These are phyloP conservation scores for Formica selysi DNA, from an alignment of 1,140 invertebrate species.

Conservation along the genomic window DNA sequence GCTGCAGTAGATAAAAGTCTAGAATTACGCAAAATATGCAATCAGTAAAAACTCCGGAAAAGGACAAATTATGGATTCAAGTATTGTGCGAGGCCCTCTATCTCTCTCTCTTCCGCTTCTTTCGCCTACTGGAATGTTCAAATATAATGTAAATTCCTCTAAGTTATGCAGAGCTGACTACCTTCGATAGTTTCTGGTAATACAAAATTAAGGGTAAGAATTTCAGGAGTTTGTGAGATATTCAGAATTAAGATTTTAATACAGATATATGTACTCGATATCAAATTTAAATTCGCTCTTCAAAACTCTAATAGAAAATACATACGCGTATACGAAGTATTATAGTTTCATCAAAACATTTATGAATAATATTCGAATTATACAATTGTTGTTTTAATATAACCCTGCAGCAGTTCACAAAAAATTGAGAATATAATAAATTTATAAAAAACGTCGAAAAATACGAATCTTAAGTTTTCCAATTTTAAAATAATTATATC, in stretches of 20 bases:
- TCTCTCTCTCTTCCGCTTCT: background rate
- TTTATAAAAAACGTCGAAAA: background rate
- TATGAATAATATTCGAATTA: constrained; percentile 8
- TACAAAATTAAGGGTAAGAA: constrained; percentile 44
- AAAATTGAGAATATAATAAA: background rate
- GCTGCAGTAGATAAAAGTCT: background rate
- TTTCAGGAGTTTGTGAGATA: constrained; percentile 23
- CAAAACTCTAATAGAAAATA: background rate
- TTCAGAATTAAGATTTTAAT: constrained; percentile 46
- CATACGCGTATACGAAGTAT: background rate
- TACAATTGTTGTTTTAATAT: background rate
- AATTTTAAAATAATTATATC: background rate
- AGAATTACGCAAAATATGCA: background rate
- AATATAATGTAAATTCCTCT: constrained; percentile 55
- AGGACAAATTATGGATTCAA: constrained; percentile 50
- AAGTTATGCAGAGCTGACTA: constrained; percentile 38
- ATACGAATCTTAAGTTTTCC: background rate
- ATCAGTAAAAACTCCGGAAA: background rate
- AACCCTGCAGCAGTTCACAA: background rate
- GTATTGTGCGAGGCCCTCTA: constrained; percentile 1
- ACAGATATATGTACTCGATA: background rate
- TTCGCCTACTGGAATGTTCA: constrained; percentile 9
- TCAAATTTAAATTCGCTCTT: background rate
- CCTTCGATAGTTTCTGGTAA: constrained; percentile 24
- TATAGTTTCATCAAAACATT: background rate